These are phyloP conservation scores for Baryphthengus martii DNA, from an alignment of 2,113 vertebrate genomes.

Conservation along the genomic window DNA sequence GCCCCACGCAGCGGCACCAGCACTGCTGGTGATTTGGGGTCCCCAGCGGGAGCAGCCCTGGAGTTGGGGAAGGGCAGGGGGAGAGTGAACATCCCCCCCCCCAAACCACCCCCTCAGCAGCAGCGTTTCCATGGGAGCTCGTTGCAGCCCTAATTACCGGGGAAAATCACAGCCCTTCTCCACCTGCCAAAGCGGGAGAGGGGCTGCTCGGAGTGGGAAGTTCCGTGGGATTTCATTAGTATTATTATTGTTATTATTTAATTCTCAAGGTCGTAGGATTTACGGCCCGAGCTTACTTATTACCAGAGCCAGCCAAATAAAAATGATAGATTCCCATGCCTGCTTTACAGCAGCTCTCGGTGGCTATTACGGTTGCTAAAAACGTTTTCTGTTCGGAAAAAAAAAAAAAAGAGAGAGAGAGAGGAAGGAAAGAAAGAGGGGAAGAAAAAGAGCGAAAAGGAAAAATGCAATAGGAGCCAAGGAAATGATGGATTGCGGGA, in stretches of 20 bases:
- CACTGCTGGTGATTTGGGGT: background rate
- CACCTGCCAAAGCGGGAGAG: background rate
- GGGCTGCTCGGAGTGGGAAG: background rate
- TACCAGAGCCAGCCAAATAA: conserved; percentile 66
- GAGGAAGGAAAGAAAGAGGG: background rate
- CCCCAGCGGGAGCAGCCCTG: background rate
- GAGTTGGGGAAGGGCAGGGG: background rate
- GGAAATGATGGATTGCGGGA: conserved; percentile 42
- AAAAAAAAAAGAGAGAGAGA: background rate
- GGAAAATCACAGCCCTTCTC: background rate
- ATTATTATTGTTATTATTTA: conserved; percentile 48
- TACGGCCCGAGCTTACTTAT: conserved; percentile 65
- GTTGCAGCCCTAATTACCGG: background rate
- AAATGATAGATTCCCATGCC: conserved; percentile 69
- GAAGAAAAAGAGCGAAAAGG: conserved; percentile 16
- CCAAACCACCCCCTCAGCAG: accelerated
- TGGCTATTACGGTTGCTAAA: conserved; percentile 69
- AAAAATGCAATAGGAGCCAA: conserved; percentile 47
- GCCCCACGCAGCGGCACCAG: background rate
- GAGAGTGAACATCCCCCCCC: background rate
- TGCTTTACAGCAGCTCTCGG: conserved; percentile 63
- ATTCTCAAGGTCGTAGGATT: conserved; percentile 71
- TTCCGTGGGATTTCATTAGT: conserved; percentile 17
- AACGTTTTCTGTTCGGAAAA: conserved; percentile 58
- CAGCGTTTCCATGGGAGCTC: background rate